Percentiles rank a stretch among this genome's conserved stretches.
Evolutionary conservation across 1,140 invertebrate genomes (phyloP).

Genomic region (Scaptomyza hsui): DNA sequence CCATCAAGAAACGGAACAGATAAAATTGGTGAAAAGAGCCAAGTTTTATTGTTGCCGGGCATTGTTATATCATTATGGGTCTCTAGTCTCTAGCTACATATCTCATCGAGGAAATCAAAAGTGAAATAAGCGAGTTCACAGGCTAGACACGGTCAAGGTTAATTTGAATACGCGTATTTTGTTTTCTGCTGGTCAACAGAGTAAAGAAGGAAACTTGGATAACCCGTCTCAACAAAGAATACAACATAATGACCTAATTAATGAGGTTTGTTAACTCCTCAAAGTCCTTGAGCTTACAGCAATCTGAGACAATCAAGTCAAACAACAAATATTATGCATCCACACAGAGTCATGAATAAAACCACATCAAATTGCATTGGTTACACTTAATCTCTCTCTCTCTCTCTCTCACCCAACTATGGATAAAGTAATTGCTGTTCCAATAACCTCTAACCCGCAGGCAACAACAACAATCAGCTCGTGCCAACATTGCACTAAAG

Average conservation of each 20-base stretch:
- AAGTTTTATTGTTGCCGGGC: slow-evolving; percentile 21
- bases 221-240: background rate
- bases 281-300: background rate
- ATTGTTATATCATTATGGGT: slow-evolving; percentile 34
- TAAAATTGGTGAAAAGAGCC: slow-evolving; percentile 40
- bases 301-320: background rate
- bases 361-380: background rate
- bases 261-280: background rate
- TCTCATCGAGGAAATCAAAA: background rate
- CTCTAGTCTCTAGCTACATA: background rate
- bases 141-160: slow-evolving; percentile 40
- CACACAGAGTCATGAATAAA: slow-evolving; percentile 1
- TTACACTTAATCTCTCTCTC: background rate
- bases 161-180: background rate
- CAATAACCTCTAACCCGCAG: slow-evolving; percentile 68
- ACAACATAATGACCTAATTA: background rate
- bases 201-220: too few species aligned
- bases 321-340: background rate
- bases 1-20: slow-evolving; percentile 29
- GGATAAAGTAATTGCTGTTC: slow-evolving; percentile 56
- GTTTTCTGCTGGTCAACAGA: background rate
- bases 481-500: slow-evolving; percentile 40
- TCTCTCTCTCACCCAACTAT: background rate
- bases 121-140: slow-evolving; percentile 19
- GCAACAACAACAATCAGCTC: slow-evolving; percentile 41